Evolutionary conservation across 1,140 invertebrate species (phyloP).

Genomic region (Tetraneura akinire): DNA sequence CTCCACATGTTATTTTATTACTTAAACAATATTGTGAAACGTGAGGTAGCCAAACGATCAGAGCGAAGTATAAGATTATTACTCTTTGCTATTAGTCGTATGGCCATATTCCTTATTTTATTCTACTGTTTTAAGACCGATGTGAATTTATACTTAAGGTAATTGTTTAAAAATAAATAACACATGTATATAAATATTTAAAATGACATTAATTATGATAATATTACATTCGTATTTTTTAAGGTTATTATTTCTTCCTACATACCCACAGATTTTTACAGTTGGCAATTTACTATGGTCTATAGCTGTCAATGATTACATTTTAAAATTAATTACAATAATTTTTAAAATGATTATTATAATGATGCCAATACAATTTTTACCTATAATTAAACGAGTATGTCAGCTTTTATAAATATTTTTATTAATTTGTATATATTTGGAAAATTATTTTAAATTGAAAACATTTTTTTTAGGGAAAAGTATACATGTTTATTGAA

Average conservation of each 20-base stretch:
- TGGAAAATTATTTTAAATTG: neutral
- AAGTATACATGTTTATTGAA: conserved; percentile 83
- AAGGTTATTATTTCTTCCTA: conserved; percentile 69
- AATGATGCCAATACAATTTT: conserved; percentile 69
- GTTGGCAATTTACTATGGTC: conserved; percentile 82
- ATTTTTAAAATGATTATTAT: conserved; percentile 76
- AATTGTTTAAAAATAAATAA: conserved; percentile 48
- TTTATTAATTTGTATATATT: too few relatives aligned
- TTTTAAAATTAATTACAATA: conserved; percentile 82
- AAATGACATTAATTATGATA: neutral
- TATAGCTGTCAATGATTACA: conserved; percentile 81
- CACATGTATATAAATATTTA: neutral
- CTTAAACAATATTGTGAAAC: conserved; percentile 75
- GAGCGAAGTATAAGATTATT: conserved; percentile 68
- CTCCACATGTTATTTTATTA: conserved; percentile 77
- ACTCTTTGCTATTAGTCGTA: conserved; percentile 69
- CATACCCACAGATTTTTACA: conserved; percentile 65
- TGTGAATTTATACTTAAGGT: conserved; percentile 62
- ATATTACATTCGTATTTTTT: conserved; percentile 59
- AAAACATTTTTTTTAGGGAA: conserved; percentile 70
- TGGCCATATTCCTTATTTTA: conserved; percentile 68
- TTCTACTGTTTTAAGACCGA: conserved; percentile 70
- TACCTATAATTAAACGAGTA: conserved; percentile 80
- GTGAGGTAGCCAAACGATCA: conserved; percentile 76
- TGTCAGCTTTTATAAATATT: conserved; percentile 58